Base-by-base conservation (phyloP, 2,888 invertebrate genomes). In the Oligia latruncula region DNA sequence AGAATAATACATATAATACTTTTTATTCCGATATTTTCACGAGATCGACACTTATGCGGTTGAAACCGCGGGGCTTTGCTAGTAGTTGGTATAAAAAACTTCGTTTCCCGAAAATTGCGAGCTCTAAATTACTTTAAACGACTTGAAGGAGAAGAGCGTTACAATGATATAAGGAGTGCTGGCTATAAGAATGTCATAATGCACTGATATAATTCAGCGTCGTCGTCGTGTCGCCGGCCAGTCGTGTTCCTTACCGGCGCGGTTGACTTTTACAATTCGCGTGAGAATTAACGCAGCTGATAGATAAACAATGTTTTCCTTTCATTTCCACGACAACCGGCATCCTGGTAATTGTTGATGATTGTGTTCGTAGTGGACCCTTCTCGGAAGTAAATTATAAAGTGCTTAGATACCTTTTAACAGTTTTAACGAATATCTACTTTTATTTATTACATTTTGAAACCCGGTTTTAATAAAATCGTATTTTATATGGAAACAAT, bases 201-300 rank as follows among this genome's bases (percentile, higher is more conserved):
- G 65, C 77, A 71, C 71, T 66, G 60, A 78, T 79, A 87, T 85
- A 66, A 77, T 73, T 74, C 60, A 85, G n/a, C 52, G 64, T 29
- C 65, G 55, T 49, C 81, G 74, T 49, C 81, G 74, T n/a, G 43
- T 71, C 66, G 71, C 29, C 76, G 62, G 23, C 77, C 43, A 68
- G 52, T 29, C 43, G 23, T 64, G 67, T 68, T 75, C 40, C 70
- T 62, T 65, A 74, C 74, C n/a, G 66, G 55, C 65, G 35, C 82
- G 60, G 71, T 71, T 71, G 78, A 83, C 78, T 87, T 87, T 83
- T 83, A 80, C 85, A 83, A 58, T 77, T 85, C 71, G 79, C 82
- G 83, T 87, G 87, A 78, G 87, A 87, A 87, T 85, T 35, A 60
- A 83, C 73, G 76, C 87, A 87, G 81, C 83, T 87, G 87, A 82